These are phyloP conservation scores for Acrobasis repandana DNA, from an alignment of 2,888 invertebrate genomes.

Conservation along the genomic window DNA sequence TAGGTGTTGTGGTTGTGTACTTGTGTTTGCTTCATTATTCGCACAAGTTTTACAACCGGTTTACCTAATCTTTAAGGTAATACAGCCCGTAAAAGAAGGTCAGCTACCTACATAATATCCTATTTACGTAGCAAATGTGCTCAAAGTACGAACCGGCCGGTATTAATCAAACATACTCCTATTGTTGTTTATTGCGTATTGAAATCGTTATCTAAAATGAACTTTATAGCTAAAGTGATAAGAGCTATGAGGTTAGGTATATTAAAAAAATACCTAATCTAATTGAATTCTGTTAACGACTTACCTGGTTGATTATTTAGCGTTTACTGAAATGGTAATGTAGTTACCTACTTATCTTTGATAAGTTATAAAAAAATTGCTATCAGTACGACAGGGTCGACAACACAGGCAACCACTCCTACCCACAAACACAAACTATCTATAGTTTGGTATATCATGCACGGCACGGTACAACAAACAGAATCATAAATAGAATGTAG, in stretches of 20 bases:
- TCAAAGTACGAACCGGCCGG: slow-evolving; percentile 6
- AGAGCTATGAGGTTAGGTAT: not conserved
- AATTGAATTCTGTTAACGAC: not conserved
- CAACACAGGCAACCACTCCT: not conserved
- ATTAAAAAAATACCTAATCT: no score
- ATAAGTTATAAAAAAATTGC: not conserved
- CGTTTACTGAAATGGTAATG: not conserved
- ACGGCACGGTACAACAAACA: no score
- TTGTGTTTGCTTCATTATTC: no score
- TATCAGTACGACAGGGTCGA: not conserved
- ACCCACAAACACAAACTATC: no score
- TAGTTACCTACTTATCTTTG: not conserved
- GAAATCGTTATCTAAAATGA: not conserved
- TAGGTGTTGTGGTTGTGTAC: no score
- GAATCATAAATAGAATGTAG: no score
- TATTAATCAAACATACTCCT: not conserved
- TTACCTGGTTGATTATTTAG: not conserved
- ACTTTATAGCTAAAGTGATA: not conserved
- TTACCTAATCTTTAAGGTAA: no score
- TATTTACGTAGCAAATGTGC: not conserved
- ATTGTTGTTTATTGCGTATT: not conserved
- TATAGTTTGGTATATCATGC: no score
- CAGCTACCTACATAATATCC: not conserved
- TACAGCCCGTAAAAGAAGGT: not conserved
- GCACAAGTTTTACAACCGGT: no score